phyloP scores from a whole-genome alignment of 2,113 vertebrate genomes.

The Rhabdomys dilectus region DNA sequence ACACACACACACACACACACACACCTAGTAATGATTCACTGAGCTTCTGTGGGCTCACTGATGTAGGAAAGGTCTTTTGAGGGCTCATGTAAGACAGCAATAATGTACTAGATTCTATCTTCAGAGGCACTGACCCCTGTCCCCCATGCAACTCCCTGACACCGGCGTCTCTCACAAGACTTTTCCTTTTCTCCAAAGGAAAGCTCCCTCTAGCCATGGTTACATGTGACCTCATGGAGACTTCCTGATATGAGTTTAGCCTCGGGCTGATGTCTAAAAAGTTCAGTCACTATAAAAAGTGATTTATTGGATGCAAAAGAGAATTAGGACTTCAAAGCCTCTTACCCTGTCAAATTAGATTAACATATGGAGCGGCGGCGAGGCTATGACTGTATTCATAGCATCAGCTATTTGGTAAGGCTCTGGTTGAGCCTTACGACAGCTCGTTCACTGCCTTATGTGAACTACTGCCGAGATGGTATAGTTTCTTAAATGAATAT shows the following conservation, averaged over 20 bases:
- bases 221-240: conserved; percentile 81
- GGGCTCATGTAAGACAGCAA: conserved; percentile 38
- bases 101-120: conserved; percentile 34
- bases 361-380: conserved; percentile 85
- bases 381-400: conserved; percentile 84
- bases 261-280: conserved; percentile 81
- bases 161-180: conserved; percentile 75
- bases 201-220: conserved; percentile 77
- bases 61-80: conserved; percentile 44
- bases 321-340: conserved; percentile 87
- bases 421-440: conserved; percentile 76
- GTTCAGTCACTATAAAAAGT: conserved; percentile 82
- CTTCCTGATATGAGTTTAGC: conserved; percentile 80
- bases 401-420: conserved; percentile 80
- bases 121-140: conserved; percentile 38
- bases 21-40: conserved; percentile 5
- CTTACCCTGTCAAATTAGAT: conserved; percentile 84
- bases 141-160: conserved; percentile 43
- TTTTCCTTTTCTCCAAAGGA: conserved; percentile 72
- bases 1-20: no score
- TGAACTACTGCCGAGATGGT: conserved; percentile 46
- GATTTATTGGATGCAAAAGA: conserved; percentile 86
- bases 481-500: conserved; percentile 28
- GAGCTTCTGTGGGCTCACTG: background rate
- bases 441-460: conserved; percentile 69